Conservation (phyloP, 1,140 invertebrate species). For the Amphibalanus amphitrite region DNA sequence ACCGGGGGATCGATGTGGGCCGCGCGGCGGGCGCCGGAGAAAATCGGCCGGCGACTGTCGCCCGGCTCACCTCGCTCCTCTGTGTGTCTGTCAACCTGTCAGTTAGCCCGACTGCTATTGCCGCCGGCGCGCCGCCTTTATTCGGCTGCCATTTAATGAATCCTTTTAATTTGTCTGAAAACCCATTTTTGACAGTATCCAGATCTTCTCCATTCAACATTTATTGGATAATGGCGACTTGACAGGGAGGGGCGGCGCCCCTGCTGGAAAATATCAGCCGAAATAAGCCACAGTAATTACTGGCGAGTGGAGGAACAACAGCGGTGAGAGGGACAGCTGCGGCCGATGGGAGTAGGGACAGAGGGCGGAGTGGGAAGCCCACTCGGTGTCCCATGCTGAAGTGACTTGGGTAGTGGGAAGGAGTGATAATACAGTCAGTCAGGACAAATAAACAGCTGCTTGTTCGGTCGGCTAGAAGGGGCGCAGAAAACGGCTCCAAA, state of each 20-base stretch:
- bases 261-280: not conserved
- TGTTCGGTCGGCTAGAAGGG: too few species aligned
- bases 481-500: too few species aligned
- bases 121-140: not conserved
- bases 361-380: too few species aligned
- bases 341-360: too few species aligned
- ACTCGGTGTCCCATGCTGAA: too few species aligned
- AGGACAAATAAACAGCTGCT: too few species aligned
- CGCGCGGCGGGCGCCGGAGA: not conserved
- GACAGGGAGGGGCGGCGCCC: not conserved
- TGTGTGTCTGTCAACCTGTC: not conserved
- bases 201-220: not conserved
- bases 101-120: not conserved
- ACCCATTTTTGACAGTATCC: not conserved
- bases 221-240: not conserved
- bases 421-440: too few species aligned
- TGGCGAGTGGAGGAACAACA: not conserved
- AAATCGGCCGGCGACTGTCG: not conserved
- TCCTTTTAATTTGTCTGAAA: not conserved
- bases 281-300: not conserved
- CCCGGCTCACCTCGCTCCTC: not conserved
- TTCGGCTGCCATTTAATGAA: conserved; percentile 1
- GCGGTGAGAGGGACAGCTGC: too few species aligned
- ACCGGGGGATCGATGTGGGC: too few species aligned
- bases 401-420: too few species aligned